A percentile compares a stretch with the other conserved stretches of the same genome.
These are phyloP conservation scores for Leiothrix lutea DNA, from an alignment of 2,113 vertebrate genomes.

Conservation along the genomic window DNA sequence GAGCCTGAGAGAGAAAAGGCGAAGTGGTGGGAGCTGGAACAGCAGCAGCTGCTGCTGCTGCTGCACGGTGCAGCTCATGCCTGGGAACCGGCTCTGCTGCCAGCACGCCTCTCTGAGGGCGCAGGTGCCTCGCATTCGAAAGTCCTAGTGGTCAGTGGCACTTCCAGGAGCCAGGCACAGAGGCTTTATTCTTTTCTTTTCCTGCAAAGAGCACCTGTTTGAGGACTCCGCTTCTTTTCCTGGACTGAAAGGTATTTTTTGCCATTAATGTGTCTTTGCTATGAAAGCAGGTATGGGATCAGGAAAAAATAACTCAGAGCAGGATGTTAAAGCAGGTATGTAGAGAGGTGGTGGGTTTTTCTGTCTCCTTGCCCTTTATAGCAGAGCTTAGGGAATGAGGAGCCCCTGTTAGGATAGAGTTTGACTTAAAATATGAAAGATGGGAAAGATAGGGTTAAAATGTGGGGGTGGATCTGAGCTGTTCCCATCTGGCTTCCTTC, in stretches of 20 bases:
- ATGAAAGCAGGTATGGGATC: not conserved
- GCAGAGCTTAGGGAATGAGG: not conserved
- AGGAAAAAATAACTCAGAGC: not conserved
- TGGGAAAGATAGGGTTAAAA: slow-evolving; percentile 21
- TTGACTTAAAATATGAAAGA: not conserved
- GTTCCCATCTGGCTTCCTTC: slow-evolving; percentile 9
- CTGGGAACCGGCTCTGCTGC: not conserved
- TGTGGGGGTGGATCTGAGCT: not conserved
- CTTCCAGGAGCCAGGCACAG: not conserved
- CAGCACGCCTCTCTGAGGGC: not conserved
- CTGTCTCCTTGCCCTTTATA: not conserved
- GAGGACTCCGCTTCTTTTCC: not conserved
- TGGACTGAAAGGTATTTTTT: slow-evolving; percentile 48
- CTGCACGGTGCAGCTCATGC: not conserved
- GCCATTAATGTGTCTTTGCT: not conserved
- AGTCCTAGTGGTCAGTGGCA: not conserved
- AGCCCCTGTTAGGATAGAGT: not conserved
- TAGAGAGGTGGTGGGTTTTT: not conserved
- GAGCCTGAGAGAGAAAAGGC: slow-evolving; percentile 15
- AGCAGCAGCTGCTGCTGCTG: slow-evolving; percentile 30
- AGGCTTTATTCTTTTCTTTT: not conserved
- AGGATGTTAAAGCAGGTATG: not conserved
- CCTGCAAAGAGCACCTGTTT: not conserved
- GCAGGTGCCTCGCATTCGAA: not conserved
- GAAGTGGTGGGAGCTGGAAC: slow-evolving; percentile 48